A percentile compares a stretch with the other conserved stretches of the same genome.
phyloP scores from a whole-genome alignment of 2,797 vertebrate species.

The Pantherophis vulpinus region DNA sequence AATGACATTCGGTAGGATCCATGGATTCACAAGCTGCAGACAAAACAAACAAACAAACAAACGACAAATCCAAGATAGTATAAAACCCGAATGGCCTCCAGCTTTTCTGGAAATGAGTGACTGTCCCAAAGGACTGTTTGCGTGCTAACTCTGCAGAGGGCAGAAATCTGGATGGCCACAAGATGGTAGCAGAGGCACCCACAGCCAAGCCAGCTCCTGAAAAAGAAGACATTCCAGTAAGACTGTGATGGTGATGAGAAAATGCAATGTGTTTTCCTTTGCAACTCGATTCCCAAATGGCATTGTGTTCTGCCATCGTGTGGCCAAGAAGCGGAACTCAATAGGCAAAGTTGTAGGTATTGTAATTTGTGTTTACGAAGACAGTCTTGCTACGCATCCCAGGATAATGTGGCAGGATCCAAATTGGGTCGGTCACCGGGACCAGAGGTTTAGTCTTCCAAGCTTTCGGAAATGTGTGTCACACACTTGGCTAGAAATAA shows the following conservation, averaged over 20 bases:
- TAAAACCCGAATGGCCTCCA: conserved; percentile 89
- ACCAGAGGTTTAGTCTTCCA: too few relatives aligned
- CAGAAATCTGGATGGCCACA: not conserved
- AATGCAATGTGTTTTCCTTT: conserved; percentile 71
- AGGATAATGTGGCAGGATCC: too few relatives aligned
- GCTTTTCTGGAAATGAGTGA: conserved; percentile 73
- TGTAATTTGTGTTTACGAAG: not conserved
- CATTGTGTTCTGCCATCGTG: conserved; percentile 89
- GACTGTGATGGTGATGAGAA: conserved; percentile 79
- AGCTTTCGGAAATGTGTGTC: too few relatives aligned
- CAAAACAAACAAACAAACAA: conserved; percentile 74
- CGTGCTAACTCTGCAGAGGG: not conserved
- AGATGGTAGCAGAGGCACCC: not conserved
- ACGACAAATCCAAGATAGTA: conserved; percentile 82
- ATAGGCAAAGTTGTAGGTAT: not conserved
- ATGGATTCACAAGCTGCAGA: conserved; percentile 80
- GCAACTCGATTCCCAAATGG: conserved; percentile 61
- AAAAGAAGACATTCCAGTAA: conserved; percentile 72
- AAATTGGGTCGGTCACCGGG: too few relatives aligned
- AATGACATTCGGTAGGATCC: conserved; percentile 90
- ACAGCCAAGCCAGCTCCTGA: not conserved
- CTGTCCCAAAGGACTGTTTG: not conserved
- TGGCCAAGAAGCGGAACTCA: conserved; percentile 69
- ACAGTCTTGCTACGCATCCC: too few relatives aligned
- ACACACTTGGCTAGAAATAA: too few relatives aligned